phyloP scores from a whole-genome alignment of 2,888 invertebrate genomes.

The Orthosia cruda region DNA sequence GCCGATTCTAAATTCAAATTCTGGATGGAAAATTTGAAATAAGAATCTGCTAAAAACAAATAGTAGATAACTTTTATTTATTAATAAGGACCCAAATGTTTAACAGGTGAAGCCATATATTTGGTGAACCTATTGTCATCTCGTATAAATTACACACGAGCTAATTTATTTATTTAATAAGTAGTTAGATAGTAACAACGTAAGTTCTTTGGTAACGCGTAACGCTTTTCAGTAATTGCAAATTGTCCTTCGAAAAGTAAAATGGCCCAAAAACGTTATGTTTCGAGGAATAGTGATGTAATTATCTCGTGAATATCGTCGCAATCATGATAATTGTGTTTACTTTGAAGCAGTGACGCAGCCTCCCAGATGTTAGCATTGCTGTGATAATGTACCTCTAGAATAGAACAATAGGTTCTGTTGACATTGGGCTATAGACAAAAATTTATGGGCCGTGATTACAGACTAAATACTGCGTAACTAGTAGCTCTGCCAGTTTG shows the following conservation, averaged over 20 bases:
- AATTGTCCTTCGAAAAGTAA: background rate
- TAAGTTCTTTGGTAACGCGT: too few relatives aligned
- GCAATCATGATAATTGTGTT: conserved; percentile 61
- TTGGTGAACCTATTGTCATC: too few relatives aligned
- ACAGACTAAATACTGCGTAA: conserved; percentile 22
- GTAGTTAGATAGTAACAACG: too few relatives aligned
- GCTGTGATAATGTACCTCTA: conserved; percentile 34
- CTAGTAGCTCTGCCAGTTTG: background rate
- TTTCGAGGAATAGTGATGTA: conserved; percentile 56
- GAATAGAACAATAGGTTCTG: conserved; percentile 27
- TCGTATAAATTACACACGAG: too few relatives aligned
- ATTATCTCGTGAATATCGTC: conserved; percentile 49
- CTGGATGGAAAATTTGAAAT: too few relatives aligned
- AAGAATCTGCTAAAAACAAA: too few relatives aligned
- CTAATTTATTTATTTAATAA: too few relatives aligned
- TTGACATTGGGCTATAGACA: conserved; percentile 41
- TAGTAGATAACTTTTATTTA: too few relatives aligned
- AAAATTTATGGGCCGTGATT: conserved; percentile 34
- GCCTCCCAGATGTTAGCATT: conserved; percentile 43
- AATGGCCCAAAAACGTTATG: conserved; percentile 32
- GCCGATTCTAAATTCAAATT: too few relatives aligned
- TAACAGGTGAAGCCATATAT: too few relatives aligned
- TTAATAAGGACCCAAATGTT: too few relatives aligned
- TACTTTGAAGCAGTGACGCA: conserved; percentile 55
- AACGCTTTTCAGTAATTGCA: too few relatives aligned